Conservation (phyloP, 1,140 invertebrate genomes). For the Trichomalopsis sarcophagae region DNA sequence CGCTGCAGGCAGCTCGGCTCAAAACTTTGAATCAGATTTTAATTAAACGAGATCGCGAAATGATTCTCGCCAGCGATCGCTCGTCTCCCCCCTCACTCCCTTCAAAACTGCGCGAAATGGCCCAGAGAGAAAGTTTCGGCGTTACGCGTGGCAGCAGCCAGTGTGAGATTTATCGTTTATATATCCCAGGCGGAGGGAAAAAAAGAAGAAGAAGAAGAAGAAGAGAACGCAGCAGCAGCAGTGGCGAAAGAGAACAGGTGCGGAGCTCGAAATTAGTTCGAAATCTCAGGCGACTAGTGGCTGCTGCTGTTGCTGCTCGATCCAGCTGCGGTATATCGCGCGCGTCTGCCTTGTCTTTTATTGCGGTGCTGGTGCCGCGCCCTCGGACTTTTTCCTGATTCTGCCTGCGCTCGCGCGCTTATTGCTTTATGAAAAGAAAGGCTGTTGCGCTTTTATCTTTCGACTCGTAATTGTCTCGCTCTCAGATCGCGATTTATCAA, state of each 20-base stretch:
- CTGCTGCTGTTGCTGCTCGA: conserved; percentile 33
- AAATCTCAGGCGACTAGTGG: conserved; percentile 50
- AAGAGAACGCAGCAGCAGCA: conserved; percentile 18
- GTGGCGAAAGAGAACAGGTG: conserved; percentile 60
- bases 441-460: not conserved
- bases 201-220: conserved; percentile 1
- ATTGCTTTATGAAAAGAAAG: conserved; percentile 38
- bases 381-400: not conserved
- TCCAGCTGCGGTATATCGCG: conserved; percentile 51
- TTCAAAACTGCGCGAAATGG: conserved; percentile 51
- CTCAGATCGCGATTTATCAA: no score
- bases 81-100: conserved; percentile 34
- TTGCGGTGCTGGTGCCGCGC: conserved; percentile 28
- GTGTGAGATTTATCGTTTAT: conserved; percentile 63
- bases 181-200: conserved; percentile 46
- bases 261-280: conserved; percentile 67
- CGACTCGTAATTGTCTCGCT: not conserved
- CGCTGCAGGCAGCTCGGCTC: conserved; percentile 36
- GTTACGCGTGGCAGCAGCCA: conserved; percentile 50
- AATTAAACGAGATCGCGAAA: conserved; percentile 74
- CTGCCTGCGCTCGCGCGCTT: not conserved
- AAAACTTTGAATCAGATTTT: conserved; percentile 74
- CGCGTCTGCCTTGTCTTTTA: conserved; percentile 56
- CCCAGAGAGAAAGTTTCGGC: conserved; percentile 48
- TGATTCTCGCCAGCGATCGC: conserved; percentile 64